Conservation (phyloP, 2,113 vertebrate species). For the Eulemur rufifrons region DNA sequence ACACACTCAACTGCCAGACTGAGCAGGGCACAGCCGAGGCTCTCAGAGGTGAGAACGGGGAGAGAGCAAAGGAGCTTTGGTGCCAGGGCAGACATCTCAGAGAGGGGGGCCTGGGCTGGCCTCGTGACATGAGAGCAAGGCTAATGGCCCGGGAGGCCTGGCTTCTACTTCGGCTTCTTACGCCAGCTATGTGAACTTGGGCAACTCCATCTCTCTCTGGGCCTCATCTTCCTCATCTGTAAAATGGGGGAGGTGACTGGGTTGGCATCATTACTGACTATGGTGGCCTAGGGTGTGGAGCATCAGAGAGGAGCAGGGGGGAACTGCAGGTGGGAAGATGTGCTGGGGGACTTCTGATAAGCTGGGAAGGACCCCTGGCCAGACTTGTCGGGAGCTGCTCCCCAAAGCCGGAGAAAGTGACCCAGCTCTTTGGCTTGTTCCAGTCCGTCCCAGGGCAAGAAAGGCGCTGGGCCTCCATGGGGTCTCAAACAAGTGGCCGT, state of each 20-base stretch:
- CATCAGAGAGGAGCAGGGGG: background rate
- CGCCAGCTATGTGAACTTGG: background rate
- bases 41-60: accelerated
- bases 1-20: accelerated
- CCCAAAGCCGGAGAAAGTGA: background rate
- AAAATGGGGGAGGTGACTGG: background rate
- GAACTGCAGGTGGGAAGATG: background rate
- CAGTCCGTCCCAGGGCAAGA: background rate
- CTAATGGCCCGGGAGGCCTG: background rate
- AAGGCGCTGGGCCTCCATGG: background rate
- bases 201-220: background rate
- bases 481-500: constrained; percentile 55
- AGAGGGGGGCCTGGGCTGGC: too few species aligned
- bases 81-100: background rate
- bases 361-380: background rate
- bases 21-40: background rate
- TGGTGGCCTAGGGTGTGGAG: background rate
- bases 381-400: background rate
- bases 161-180: background rate
- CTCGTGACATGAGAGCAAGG: background rate
- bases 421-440: background rate
- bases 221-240: background rate
- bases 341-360: background rate
- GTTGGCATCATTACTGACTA: background rate
- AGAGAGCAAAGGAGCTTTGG: accelerated